Percentiles rank a stretch among this genome's conserved stretches.
phyloP scores from a whole-genome alignment of 1,140 invertebrate genomes.

The Drosophila malerkotliana region DNA sequence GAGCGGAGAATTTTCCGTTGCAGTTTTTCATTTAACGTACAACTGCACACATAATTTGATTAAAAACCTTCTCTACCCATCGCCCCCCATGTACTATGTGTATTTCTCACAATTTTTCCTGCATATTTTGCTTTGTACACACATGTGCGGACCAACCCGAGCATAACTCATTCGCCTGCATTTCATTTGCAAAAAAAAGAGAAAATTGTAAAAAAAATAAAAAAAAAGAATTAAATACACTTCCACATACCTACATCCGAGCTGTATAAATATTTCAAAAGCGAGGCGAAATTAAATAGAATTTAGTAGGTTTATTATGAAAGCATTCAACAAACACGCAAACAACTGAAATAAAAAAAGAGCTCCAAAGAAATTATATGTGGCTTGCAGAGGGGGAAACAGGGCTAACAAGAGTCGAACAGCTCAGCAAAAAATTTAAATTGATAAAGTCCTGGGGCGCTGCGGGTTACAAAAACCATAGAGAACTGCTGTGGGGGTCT shows the following conservation, averaged over 20 bases:
- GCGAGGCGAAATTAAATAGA: conserved; percentile 54
- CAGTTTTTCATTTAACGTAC: conserved; percentile 67
- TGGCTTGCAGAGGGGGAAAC: conserved; percentile 1
- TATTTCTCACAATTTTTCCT: conserved; percentile 41
- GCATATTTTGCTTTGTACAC: conserved; percentile 64
- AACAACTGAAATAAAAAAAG: conserved; percentile 25
- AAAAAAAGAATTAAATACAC: conserved; percentile 36
- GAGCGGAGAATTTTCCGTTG: conserved; percentile 37
- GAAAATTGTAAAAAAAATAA: conserved; percentile 1
- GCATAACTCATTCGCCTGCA: conserved; percentile 60
- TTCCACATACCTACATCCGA: conserved; percentile 37
- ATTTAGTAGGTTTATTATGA: conserved; percentile 58
- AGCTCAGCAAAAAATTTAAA: conserved; percentile 18
- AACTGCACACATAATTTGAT: conserved; percentile 80
- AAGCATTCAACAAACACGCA: conserved; percentile 41
- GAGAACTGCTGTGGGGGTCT: conserved; percentile 12
- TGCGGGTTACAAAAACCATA: conserved; percentile 3
- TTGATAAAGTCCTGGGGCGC: conserved; percentile 33
- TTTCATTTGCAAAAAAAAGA: conserved; percentile 61
- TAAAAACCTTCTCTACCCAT: conserved; percentile 55
- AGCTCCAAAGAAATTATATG: conserved; percentile 27
- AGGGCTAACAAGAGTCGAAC: conserved; percentile 22
- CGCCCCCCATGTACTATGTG: conserved; percentile 5
- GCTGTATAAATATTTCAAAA: conserved; percentile 40
- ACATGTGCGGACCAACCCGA: conserved; percentile 54